Percentiles rank a stretch among this genome's conserved stretches.
Evolutionary conservation across 2,113 vertebrate genomes (phyloP).

Genomic region (Lepus americanus): DNA sequence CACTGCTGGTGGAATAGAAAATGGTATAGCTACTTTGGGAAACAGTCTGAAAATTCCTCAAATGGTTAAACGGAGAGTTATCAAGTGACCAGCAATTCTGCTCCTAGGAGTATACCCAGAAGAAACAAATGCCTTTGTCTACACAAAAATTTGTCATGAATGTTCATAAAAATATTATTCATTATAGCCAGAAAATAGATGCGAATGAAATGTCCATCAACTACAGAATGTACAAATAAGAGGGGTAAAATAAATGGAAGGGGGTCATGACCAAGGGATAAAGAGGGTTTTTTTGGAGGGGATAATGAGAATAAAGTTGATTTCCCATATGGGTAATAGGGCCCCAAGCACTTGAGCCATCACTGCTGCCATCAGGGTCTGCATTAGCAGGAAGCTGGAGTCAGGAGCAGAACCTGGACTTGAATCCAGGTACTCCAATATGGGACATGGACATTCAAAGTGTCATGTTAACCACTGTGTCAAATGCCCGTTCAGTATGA

Average conservation of each 20-base stretch:
- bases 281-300: not conserved
- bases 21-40: not conserved
- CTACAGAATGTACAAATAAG: not conserved
- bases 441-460: too few relatives aligned
- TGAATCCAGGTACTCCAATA: too few relatives aligned
- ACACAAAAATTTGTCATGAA: not conserved
- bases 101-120: not conserved
- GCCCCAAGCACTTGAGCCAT: too few relatives aligned
- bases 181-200: not conserved
- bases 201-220: not conserved
- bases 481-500: too few relatives aligned
- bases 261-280: not conserved
- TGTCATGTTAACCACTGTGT: too few relatives aligned
- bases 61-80: not conserved
- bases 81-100: not conserved
- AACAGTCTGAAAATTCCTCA: not conserved
- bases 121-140: not conserved
- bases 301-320: not conserved
- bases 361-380: too few relatives aligned
- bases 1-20: not conserved
- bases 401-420: too few relatives aligned
- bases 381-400: too few relatives aligned
- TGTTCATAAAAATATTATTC: not conserved
- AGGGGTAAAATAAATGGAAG: not conserved
- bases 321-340: too few relatives aligned